A percentile compares a stretch with the other conserved stretches of the same genome.
These are phyloP conservation scores for Gerris buenoi DNA, from an alignment of 1,140 invertebrate species.

Conservation along the genomic window DNA sequence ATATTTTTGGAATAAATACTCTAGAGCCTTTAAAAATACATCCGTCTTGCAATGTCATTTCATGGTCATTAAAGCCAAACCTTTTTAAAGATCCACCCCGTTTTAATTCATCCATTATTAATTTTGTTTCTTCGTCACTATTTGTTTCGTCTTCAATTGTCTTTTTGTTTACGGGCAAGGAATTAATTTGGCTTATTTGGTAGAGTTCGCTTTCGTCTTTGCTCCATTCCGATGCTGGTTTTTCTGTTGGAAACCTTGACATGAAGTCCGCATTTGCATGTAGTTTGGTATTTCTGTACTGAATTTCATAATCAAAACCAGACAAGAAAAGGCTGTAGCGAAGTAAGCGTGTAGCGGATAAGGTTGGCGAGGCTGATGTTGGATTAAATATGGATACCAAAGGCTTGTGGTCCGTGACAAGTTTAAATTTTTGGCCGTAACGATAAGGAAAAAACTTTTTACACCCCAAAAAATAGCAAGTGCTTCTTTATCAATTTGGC, in stretches of 20 bases:
- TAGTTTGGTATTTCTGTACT: constrained; percentile 22
- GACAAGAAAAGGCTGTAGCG: constrained; percentile 21
- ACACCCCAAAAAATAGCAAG: constrained; percentile 35
- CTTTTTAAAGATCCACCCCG: too few relatives aligned
- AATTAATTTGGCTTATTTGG: too few relatives aligned
- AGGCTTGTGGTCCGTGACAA: constrained; percentile 29
- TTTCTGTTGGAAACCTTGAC: constrained; percentile 22
- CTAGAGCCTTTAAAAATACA: not conserved
- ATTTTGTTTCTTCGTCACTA: too few relatives aligned
- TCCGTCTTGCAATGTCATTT: not conserved
- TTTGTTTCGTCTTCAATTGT: too few relatives aligned
- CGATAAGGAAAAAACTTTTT: constrained; percentile 38
- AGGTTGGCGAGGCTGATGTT: not conserved
- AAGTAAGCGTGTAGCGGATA: not conserved
- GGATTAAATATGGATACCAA: constrained; percentile 31
- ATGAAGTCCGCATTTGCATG: constrained; percentile 25
- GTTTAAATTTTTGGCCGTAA: constrained; percentile 27
- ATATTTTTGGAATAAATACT: constrained; percentile 10
- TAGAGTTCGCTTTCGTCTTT: too few relatives aligned
- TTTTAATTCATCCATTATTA: too few relatives aligned
- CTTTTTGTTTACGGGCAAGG: too few relatives aligned
- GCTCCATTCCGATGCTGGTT: too few relatives aligned
- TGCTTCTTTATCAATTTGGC: constrained; percentile 38
- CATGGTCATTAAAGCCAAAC: too few relatives aligned
- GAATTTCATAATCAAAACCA: constrained; percentile 27